Evolutionary conservation across 2,797 vertebrate genomes (phyloP), one percentile per base, ranked within the genome.

Genomic region (Yasuhikotakia modesta): DNA sequence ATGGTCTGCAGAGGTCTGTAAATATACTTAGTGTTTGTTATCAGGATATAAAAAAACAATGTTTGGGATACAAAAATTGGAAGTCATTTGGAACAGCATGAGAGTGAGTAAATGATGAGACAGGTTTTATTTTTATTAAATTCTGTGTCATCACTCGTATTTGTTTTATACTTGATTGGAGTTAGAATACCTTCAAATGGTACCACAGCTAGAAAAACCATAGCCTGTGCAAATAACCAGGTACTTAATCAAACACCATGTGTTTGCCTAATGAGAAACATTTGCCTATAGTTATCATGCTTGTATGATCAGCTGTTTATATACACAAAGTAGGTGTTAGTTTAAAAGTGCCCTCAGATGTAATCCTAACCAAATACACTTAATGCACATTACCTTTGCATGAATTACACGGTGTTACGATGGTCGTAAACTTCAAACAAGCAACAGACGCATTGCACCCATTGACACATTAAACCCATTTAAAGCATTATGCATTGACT

Each of bases 311-410:
- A 24, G 10, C 17, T 22, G 19, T 70, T 32, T 66, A 50, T 79
- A 67, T 35, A 50, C 27, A 52, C 45, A 75, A 27, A 75, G 61
- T 53, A 66, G 48, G 61, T 75, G 50, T 45, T 17, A 45, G 21
- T 30, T 7, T 27, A n/a, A 57, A 21, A 32, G 24, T 16, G 8
- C 16, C 4, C 2, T 27, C 32, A n/a, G 19, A 17, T 27, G 0
- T 30, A 21, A 66, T 55, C 39, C 48, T 76, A 32, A 67, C 46
- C 57, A 76, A 58, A 48, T 6, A 58, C 11, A 46, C 39, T 4
- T 58, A n/a, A 32, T 46, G 39, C 1, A 17, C 39, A 58, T 68
- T 63, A 22, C 53, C 14, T 19, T 66, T 39, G 57, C 64, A 76
- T 24, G 2, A 53, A 60, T 27, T 17, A 68, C 24, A 66, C 11